Percentiles rank a stretch among this genome's conserved stretches.
phyloP scores from a whole-genome alignment of 2,888 invertebrate genomes.

The Teleogryllus oceanicus region DNA sequence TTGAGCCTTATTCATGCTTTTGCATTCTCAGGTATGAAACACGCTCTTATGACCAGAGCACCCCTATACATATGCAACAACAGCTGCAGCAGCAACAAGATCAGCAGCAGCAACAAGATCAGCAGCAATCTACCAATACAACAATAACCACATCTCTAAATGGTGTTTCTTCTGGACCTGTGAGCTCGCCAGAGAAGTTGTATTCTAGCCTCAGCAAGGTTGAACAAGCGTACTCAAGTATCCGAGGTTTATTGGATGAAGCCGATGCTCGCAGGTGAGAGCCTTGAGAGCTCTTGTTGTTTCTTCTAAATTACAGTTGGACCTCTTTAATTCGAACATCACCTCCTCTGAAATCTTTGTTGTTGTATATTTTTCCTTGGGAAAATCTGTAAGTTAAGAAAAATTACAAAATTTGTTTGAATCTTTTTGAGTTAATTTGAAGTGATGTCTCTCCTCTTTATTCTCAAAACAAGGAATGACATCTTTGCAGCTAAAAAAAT shows the following conservation, averaged over 20 bases:
- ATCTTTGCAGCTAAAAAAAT: too few relatives aligned
- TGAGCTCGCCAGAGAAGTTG: conserved; percentile 44
- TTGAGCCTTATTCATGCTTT: neutral
- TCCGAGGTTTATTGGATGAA: conserved; percentile 32
- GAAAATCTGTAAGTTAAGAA: too few relatives aligned
- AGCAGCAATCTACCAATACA: conserved; percentile 12
- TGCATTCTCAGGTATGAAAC: conserved; percentile 33
- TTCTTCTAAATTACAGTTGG: too few relatives aligned
- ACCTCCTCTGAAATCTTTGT: too few relatives aligned
- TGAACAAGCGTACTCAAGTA: conserved; percentile 40
- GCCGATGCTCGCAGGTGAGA: conserved; percentile 21
- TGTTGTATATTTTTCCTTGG: too few relatives aligned
- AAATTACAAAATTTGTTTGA: too few relatives aligned
- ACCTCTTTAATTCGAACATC: too few relatives aligned
- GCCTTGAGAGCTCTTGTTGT: too few relatives aligned
- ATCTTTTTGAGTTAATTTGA: too few relatives aligned
- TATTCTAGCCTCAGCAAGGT: conserved; percentile 45
- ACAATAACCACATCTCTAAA: neutral
- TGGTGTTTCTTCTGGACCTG: conserved; percentile 12
- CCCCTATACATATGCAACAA: conserved; percentile 20
- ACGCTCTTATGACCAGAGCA: conserved; percentile 30
- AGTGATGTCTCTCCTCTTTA: too few relatives aligned
- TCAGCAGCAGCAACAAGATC: conserved; percentile 19
- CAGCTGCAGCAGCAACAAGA: conserved; percentile 22
- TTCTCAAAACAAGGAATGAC: too few relatives aligned